phyloP scores from a whole-genome alignment of 2,113 vertebrate genomes.

The Carassius carassius region DNA sequence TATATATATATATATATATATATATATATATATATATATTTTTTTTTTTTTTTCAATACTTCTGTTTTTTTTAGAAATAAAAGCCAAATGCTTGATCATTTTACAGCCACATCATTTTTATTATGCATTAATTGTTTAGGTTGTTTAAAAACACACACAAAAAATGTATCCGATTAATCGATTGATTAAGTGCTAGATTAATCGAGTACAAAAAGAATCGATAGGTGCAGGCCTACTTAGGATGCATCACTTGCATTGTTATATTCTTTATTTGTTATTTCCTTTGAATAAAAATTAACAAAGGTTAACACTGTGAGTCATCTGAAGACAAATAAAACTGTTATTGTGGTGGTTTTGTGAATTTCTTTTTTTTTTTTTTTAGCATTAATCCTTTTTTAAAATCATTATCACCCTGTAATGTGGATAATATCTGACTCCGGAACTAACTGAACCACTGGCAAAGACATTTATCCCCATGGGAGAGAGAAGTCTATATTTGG shows the following conservation, averaged over 20 bases:
- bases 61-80: no score
- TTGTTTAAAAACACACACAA: no score
- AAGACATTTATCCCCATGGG: neutral
- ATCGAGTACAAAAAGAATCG: no score
- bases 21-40: no score
- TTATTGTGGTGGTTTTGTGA: neutral
- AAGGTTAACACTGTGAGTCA: neutral
- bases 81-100: no score
- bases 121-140: no score
- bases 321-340: neutral
- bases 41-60: no score
- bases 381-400: constrained; percentile 9
- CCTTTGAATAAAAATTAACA: neutral
- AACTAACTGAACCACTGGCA: neutral
- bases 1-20: no score
- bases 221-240: neutral
- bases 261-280: neutral
- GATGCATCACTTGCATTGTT: neutral
- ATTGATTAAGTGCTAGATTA: no score
- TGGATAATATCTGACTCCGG: neutral
- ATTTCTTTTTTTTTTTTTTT: neutral
- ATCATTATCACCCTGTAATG: constrained; percentile 1
- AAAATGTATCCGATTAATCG: no score
- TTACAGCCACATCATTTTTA: no score
- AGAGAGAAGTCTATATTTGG: constrained; percentile 3